Base-by-base conservation (phyloP, 2,113 vertebrate genomes). In the Oenanthe oenanthe region DNA sequence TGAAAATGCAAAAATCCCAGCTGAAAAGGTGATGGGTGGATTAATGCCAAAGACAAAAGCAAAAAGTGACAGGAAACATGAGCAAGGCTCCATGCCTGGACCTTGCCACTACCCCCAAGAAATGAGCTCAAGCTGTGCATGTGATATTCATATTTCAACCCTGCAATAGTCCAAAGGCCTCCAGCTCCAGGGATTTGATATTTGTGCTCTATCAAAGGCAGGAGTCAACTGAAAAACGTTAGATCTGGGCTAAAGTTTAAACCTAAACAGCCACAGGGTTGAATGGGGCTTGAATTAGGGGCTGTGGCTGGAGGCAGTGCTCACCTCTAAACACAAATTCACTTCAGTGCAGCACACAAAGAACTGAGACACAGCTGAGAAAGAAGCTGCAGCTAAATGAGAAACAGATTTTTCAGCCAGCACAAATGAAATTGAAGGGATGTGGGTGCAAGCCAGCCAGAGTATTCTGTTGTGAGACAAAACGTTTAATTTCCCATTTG, bases 401-500 rank as follows among this genome's bases (percentile, higher is more conserved):
- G 92, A 94, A 95, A 93, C 92, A 95, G 89, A 95, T 93, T 56
- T 93, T 93, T 40, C 54, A 87, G 21, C 82, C 65, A 89, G 53
- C 53, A 71, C 42, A 66, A 72, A 79, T 40, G 63, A 85, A 89
- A 89, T 89, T 70, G 68, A 36, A 68, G 66, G 47, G 85, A 43
- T 70, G 31, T 43, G 84, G 24, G 34, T 61, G 70, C 18, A 43
- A 89, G 89, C 91, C 93, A 96, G 58, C 4, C 68, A 80, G 62
- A 40, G 25, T 66, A 58, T 73, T 79, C 71, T 89, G 74, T 47
- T 78, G 92, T 91, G 87, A 96, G 91, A 91, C 82, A 89, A 91
- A 94, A 95, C 54, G 58, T 89, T 95, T 86, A 71, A 89, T 95
- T 92, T 91, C 87, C 66, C 85, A 83, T 88, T 96, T 89, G 67